Evolutionary conservation across 2,888 invertebrate genomes (phyloP).

Genomic region (Eucera pruinosa): DNA sequence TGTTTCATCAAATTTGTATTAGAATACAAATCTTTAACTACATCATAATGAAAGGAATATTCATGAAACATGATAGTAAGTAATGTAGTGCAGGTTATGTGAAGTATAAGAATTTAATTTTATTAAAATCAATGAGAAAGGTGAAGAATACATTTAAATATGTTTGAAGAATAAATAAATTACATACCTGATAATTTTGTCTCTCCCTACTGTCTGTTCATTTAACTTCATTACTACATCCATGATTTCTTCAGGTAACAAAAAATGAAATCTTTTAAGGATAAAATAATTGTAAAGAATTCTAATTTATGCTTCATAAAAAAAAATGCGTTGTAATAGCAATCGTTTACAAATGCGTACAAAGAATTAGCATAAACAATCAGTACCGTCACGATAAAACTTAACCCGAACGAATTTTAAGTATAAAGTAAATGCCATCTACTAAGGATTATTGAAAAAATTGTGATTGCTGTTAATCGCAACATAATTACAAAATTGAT

Average conservation of each 20-base stretch:
- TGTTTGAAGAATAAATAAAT: not conserved
- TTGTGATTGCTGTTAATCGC: not conserved
- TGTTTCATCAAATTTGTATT: too few species aligned
- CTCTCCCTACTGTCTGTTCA: constrained; percentile 85
- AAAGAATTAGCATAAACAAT: not conserved
- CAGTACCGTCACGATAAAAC: not conserved
- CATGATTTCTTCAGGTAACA: constrained; percentile 75
- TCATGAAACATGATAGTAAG: not conserved
- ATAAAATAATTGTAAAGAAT: constrained; percentile 1
- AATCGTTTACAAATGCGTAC: constrained; percentile 4
- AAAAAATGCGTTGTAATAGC: not conserved
- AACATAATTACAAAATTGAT: not conserved
- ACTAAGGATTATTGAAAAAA: not conserved
- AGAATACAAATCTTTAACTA: too few species aligned
- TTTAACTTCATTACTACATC: constrained; percentile 84
- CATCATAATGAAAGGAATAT: too few species aligned
- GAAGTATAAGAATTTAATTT: constrained; percentile 14
- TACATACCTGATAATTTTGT: constrained; percentile 85
- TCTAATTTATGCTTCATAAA: not conserved
- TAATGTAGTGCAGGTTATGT: not conserved
- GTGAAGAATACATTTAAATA: too few species aligned
- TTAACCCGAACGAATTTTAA: not conserved
- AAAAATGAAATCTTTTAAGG: not conserved
- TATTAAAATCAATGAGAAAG: not conserved
- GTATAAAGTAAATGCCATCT: not conserved